A percentile compares a stretch with the other conserved stretches of the same genome.
phyloP scores from a whole-genome alignment of 1,140 invertebrate genomes.

The Stegodyphus dumicola region DNA sequence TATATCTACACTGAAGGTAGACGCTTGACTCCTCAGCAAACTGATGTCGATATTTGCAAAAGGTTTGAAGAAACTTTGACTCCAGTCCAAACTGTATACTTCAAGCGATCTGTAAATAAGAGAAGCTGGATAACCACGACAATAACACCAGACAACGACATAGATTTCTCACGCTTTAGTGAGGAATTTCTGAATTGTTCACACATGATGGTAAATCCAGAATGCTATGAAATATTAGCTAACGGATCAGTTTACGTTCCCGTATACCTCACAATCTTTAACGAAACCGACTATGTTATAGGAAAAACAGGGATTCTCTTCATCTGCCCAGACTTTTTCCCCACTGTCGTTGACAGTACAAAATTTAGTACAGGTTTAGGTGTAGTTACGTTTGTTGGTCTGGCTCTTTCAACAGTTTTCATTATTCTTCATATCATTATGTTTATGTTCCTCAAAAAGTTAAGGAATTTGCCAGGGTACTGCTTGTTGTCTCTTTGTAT shows the following conservation, averaged over 20 bases:
- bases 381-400: slow-evolving; percentile 62
- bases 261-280: neutral
- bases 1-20: no score
- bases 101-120: no score
- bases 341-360: neutral
- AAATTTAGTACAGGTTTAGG: neutral
- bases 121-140: neutral
- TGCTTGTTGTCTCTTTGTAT: slow-evolving; percentile 70
- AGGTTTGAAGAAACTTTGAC: no score
- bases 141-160: neutral
- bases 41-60: no score
- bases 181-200: slow-evolving; percentile 7
- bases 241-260: slow-evolving; percentile 63
- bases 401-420: slow-evolving; percentile 71
- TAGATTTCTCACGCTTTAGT: neutral
- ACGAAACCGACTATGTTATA: neutral
- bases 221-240: neutral
- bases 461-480: slow-evolving; percentile 66
- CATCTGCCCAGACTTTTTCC: slow-evolving; percentile 16
- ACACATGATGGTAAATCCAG: neutral
- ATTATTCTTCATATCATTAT: slow-evolving; percentile 70
- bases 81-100: no score
- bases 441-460: slow-evolving; percentile 69
- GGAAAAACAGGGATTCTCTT: slow-evolving; percentile 29
- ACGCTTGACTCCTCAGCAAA: no score